Conservation (phyloP, 2,113 vertebrate species). For the Protobothrops mucrosquamatus region DNA sequence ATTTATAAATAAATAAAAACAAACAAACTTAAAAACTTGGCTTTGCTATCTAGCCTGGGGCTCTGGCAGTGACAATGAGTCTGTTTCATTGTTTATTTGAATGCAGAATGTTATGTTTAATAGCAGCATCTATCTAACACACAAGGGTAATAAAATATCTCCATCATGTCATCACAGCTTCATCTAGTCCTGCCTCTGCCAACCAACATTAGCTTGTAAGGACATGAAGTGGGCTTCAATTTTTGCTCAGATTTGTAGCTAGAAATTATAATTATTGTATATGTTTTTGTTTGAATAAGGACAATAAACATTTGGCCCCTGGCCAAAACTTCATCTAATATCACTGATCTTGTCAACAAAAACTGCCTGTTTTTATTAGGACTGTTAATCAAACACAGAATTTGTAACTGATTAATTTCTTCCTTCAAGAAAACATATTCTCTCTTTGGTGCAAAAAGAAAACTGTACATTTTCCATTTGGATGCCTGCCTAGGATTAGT, state of each 20-base stretch:
- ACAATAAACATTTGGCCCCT: background rate
- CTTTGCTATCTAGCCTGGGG: background rate
- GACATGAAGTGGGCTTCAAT: background rate
- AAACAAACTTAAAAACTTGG: background rate
- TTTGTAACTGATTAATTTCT: background rate
- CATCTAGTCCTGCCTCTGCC: background rate
- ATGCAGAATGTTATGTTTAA: background rate
- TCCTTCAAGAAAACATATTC: background rate
- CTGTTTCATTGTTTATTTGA: background rate
- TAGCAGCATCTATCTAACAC: background rate
- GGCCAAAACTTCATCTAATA: background rate
- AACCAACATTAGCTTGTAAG: background rate
- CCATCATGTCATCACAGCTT: background rate
- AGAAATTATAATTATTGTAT: background rate
- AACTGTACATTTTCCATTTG: background rate
- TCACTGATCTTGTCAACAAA: background rate
- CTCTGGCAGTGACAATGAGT: background rate
- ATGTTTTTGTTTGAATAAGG: background rate
- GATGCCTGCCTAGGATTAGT: background rate
- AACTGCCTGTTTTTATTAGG: background rate
- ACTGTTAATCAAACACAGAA: background rate
- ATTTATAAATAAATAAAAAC: background rate
- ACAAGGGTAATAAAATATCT: background rate
- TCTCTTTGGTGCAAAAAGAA: background rate
- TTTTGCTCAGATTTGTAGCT: background rate